Conservation (phyloP, 2,888 invertebrate genomes). For the Dromius quadrimaculatus region DNA sequence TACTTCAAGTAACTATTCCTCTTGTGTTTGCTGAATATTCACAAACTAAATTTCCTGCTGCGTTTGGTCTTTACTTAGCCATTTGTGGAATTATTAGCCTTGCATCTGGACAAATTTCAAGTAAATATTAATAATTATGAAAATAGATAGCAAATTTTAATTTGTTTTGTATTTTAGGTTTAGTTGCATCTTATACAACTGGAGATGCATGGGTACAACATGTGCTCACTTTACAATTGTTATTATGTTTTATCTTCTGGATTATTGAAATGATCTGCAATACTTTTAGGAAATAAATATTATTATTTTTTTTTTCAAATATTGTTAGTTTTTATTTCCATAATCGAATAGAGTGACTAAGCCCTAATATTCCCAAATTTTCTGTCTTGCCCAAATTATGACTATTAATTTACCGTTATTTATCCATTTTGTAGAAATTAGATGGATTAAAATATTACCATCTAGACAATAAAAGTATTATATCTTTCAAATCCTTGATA, state of each 20-base stretch:
- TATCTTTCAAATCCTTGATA: too few species aligned
- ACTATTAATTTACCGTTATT: too few species aligned
- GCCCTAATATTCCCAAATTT: too few species aligned
- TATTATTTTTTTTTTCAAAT: too few species aligned
- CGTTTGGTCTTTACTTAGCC: constrained; percentile 31
- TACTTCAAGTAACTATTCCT: constrained; percentile 28
- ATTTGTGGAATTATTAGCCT: constrained; percentile 33
- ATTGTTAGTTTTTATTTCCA: too few species aligned
- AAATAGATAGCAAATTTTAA: too few species aligned
- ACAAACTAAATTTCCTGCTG: constrained; percentile 21
- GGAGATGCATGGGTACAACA: constrained; percentile 13
- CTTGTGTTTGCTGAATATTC: constrained; percentile 30
- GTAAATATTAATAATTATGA: constrained; percentile 2
- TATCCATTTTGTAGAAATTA: too few species aligned
- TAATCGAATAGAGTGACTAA: too few species aligned
- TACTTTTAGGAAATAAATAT: constrained; percentile 1
- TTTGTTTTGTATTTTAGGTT: constrained; percentile 4
- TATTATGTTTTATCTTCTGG: constrained; percentile 15
- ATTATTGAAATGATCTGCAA: constrained; percentile 20
- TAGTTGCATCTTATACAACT: constrained; percentile 7
- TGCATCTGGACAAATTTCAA: constrained; percentile 15
- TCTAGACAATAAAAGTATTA: too few species aligned
- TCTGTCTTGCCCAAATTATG: too few species aligned
- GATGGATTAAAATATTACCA: too few species aligned
- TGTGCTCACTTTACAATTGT: constrained; percentile 1